Conservation (phyloP, 2,113 vertebrate genomes). For the Laticauda colubrina region DNA sequence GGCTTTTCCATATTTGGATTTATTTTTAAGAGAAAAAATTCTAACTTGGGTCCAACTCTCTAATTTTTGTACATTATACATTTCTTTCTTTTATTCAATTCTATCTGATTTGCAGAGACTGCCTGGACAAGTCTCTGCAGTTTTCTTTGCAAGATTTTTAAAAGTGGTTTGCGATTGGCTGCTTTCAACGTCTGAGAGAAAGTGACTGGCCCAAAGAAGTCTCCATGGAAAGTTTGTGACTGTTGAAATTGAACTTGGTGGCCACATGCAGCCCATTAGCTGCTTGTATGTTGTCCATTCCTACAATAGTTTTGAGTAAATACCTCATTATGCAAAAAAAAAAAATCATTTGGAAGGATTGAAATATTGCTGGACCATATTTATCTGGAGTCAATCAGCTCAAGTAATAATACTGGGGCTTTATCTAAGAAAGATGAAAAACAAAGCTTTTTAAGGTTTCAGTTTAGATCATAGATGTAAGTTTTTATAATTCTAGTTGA, state of each 20-base stretch:
- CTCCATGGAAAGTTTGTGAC: neutral
- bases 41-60: neutral
- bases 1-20: neutral
- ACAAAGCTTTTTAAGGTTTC: neutral
- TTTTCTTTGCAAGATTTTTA: neutral
- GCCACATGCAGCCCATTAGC: neutral
- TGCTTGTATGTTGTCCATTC: neutral
- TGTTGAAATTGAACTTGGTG: neutral
- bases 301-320: neutral
- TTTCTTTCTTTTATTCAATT: neutral
- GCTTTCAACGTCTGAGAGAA: neutral
- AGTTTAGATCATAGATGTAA: neutral
- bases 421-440: neutral
- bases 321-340: neutral
- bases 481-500: neutral
- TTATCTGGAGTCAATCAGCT: neutral
- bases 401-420: neutral
- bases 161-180: neutral
- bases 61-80: neutral
- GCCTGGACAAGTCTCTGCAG: no score
- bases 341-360: neutral
- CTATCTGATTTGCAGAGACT: neutral
- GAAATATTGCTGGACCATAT: neutral
- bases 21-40: neutral
- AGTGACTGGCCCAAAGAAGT: neutral